Base-by-base conservation (phyloP, 2,113 vertebrate genomes). In the Eudyptes chrysolophus region DNA sequence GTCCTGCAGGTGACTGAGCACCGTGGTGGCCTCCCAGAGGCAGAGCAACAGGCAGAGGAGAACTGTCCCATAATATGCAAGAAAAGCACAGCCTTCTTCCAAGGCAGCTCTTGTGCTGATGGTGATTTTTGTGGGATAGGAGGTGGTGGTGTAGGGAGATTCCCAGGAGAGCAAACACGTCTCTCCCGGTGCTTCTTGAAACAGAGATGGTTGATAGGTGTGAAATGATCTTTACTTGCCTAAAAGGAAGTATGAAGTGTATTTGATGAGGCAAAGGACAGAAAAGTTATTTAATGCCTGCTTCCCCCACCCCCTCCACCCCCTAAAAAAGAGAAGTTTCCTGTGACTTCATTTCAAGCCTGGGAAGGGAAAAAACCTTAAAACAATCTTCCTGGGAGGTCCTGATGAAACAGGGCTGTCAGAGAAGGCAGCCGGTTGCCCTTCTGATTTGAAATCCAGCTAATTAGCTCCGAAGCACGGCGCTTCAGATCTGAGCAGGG, bases 401-500 rank as follows among this genome's bases (percentile, higher is more conserved):
- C 85, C 46, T 83, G 62, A 85, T 93, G 75, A 88, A 97, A 80
- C 85, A 62, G 38, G 75, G 54, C 88, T 95, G 94, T 95, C 94
- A 90, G 82, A 92, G 57, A n/a, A 61, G 70, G 70, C 84, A 93
- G 62, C 30, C 22, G 1, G 49, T 79, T 72, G 81, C 87, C 78
- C 49, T 83, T 77, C 78, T 72, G 93, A 86, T 96, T 85, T 94
- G 94, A 94, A 96, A 95, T 89, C 74, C 89, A 79, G 89, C 70
- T 96, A 96, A 97, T 97, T 96, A 96, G 29, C 89, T 91, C 70
- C 0, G 0, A 91, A 51, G 13, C 42, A 54, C 16, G 1, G 84
- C 0, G 10, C 54, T 86, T 93, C 81, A 77, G 89, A 94, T 87
- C 78, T 80, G 84, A 89, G 82, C 62, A 22, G 78, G 81, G 74